Conservation (phyloP, 1,140 invertebrate genomes). For the Rhopalosiphum maidis region DNA sequence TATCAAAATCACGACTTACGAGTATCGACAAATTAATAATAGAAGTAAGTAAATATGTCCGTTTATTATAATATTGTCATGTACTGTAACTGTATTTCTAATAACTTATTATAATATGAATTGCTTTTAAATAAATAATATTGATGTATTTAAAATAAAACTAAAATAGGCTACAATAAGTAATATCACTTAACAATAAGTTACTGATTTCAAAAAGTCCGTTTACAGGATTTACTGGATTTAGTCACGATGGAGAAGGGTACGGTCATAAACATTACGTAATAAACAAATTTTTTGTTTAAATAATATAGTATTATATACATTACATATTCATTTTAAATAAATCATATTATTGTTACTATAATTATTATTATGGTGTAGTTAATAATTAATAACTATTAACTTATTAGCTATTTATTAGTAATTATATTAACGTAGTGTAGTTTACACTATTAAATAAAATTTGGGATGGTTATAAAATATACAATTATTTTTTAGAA, state of each 20-base stretch:
- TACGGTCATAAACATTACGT: no score
- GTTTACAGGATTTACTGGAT: not conserved
- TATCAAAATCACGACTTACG: not conserved
- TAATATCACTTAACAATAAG: not conserved
- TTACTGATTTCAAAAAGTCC: not conserved
- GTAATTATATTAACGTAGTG: not conserved
- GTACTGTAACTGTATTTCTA: not conserved
- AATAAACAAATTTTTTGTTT: not conserved
- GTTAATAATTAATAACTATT: not conserved
- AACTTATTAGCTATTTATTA: not conserved
- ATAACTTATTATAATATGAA: not conserved
- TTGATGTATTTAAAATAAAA: not conserved
- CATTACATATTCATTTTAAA: not conserved
- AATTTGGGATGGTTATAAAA: no score
- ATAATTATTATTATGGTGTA: not conserved
- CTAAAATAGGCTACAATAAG: not conserved
- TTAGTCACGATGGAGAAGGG: not conserved
- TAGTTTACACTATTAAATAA: not conserved
- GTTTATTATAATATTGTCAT: not conserved
- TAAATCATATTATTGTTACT: not conserved
- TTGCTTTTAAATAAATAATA: not conserved
- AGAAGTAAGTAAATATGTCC: not conserved
- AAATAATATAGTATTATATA: not conserved
- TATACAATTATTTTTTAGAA: no score
- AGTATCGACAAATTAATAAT: not conserved